Conservation (phyloP, 2,797 vertebrate genomes). For the Argentina silus region DNA sequence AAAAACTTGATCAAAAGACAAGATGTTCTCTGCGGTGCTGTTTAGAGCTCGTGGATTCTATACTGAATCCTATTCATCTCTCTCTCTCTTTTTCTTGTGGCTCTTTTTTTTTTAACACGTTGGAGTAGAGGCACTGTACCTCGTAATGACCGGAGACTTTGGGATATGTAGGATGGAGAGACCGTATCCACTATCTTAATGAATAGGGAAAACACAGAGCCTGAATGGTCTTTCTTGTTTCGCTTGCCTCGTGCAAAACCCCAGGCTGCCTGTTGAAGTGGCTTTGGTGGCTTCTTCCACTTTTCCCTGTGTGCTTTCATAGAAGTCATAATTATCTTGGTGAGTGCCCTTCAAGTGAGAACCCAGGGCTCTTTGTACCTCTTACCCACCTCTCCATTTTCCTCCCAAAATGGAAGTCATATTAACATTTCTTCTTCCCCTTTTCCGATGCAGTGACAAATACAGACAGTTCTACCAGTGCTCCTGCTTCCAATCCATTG, state of each 20-base stretch:
- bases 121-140: background rate
- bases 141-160: background rate
- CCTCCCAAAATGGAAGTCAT: background rate
- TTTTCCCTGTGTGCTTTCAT: background rate
- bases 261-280: background rate
- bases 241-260: background rate
- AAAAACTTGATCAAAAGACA: background rate
- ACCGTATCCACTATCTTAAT: background rate
- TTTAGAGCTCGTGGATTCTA: conserved; percentile 3
- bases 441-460: background rate
- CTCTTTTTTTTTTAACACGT: background rate
- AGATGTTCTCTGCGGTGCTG: conserved; percentile 1
- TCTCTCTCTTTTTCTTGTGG: background rate
- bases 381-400: background rate
- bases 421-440: background rate
- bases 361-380: background rate
- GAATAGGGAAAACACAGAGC: background rate
- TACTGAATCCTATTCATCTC: background rate
- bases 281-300: background rate
- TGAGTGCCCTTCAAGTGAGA: conserved; percentile 3
- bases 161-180: background rate
- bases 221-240: background rate
- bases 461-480: background rate
- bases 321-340: background rate
- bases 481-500: too few relatives aligned